A percentile compares a stretch with the other conserved stretches of the same genome.
phyloP scores from a whole-genome alignment of 2,797 vertebrate species.

The Falco berigora region DNA sequence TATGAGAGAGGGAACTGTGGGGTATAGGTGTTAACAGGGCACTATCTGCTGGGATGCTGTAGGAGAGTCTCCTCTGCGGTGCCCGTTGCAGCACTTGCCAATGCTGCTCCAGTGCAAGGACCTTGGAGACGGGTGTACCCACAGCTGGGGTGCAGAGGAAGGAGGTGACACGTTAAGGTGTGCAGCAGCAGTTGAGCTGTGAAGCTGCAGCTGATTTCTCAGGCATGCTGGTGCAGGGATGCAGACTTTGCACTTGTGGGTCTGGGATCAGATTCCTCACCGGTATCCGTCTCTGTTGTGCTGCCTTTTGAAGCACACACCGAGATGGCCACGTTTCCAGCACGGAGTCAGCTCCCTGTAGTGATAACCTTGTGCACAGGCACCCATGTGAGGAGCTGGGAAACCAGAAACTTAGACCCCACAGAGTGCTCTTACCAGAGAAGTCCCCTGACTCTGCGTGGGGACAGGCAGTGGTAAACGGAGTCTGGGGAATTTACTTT shows the following conservation, averaged over 20 bases:
- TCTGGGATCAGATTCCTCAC: background rate
- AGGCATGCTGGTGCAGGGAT: background rate
- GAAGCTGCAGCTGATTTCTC: background rate
- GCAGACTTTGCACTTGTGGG: background rate
- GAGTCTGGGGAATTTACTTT: background rate
- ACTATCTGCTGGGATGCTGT: background rate
- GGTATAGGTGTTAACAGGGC: background rate
- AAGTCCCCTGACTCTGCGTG: background rate
- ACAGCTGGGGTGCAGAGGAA: too few species aligned
- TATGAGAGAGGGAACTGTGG: background rate
- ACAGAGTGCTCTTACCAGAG: too few species aligned
- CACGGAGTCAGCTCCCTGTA: fast-evolving
- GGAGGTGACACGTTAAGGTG: background rate
- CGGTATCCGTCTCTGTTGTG: fast-evolving
- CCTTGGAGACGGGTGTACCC: background rate
- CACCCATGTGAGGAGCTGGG: background rate
- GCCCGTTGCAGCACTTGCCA: background rate
- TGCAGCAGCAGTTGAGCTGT: background rate
- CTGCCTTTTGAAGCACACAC: background rate
- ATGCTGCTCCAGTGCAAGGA: background rate
- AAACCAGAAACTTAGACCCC: background rate
- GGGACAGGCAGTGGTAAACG: background rate
- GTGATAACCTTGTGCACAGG: background rate
- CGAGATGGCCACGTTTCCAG: fast-evolving
- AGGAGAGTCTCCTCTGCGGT: background rate